A percentile compares a stretch with the other conserved stretches of the same genome.
phyloP scores from a whole-genome alignment of 2,797 vertebrate genomes.

The Anguilla marmorata region DNA sequence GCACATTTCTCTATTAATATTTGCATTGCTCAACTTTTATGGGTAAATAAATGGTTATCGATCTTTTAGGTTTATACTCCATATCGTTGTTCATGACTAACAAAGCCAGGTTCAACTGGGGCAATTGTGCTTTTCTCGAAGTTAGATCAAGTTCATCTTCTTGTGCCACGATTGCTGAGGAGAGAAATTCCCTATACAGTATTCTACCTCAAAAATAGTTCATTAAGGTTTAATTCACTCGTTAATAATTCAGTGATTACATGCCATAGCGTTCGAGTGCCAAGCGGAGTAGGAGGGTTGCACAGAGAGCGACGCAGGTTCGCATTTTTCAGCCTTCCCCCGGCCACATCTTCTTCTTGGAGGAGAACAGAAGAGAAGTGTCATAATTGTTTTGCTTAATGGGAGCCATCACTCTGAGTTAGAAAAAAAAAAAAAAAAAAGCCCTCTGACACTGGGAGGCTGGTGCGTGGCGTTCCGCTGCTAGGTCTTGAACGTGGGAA shows the following conservation, averaged over 20 bases:
- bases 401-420: background rate
- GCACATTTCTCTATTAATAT: background rate
- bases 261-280: background rate
- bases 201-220: background rate
- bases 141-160: background rate
- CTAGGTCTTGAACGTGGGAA: constrained; percentile 34
- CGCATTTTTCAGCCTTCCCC: background rate
- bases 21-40: too few relatives aligned
- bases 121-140: background rate
- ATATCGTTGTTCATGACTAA: background rate
- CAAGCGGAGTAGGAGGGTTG: background rate
- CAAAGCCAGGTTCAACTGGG: background rate
- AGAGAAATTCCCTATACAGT: background rate
- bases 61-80: background rate
- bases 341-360: background rate
- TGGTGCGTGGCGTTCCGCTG: background rate
- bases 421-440: background rate
- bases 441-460: background rate
- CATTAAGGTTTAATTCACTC: background rate
- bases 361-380: background rate
- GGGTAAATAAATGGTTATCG: too few relatives aligned
- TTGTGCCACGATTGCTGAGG: background rate
- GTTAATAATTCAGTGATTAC: constrained; percentile 1
- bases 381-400: constrained; percentile 22
- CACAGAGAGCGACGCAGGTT: background rate